Conservation (phyloP, 2,888 invertebrate genomes). For the Lagria hirta region DNA sequence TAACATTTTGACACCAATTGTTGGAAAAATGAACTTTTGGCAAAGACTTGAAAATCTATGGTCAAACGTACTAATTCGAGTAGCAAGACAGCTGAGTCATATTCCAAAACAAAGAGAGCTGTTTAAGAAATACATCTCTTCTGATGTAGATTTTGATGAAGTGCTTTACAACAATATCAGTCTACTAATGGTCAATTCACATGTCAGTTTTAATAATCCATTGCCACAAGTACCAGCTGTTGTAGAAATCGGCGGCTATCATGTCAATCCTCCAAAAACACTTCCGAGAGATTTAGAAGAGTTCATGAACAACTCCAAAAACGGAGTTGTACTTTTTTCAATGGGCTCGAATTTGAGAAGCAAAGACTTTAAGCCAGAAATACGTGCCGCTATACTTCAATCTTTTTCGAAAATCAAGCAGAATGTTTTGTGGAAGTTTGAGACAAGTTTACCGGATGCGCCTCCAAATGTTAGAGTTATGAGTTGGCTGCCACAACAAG, state of each 20-base stretch:
- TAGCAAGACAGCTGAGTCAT: conserved; percentile 27
- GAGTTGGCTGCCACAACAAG: conserved; percentile 48
- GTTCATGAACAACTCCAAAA: conserved; percentile 32
- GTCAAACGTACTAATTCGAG: conserved; percentile 37
- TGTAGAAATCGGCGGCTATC: conserved; percentile 60
- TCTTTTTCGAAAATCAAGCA: conserved; percentile 61
- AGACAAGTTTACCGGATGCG: conserved; percentile 47
- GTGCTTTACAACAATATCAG: conserved; percentile 38
- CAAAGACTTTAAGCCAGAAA: conserved; percentile 57
- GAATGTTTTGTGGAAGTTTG: conserved; percentile 58
- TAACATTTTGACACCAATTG: conserved; percentile 8
- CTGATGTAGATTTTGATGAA: conserved; percentile 34
- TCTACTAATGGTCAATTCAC: conserved; percentile 46
- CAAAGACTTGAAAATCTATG: conserved; percentile 58
- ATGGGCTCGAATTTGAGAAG: conserved; percentile 63
- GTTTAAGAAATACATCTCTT: conserved; percentile 38
- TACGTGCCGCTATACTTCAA: conserved; percentile 57
- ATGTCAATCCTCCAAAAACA: conserved; percentile 43
- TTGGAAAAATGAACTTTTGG: conserved; percentile 54
- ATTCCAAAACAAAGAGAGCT: conserved; percentile 33
- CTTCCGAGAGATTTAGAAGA: conserved; percentile 36
- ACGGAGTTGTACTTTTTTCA: conserved; percentile 50
- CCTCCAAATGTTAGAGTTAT: conserved; percentile 51
- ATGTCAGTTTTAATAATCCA: conserved; percentile 56
- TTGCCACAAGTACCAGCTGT: conserved; percentile 59